Base-by-base conservation (phyloP, 2,113 vertebrate species). In the Anarrhichthys ocellatus region DNA sequence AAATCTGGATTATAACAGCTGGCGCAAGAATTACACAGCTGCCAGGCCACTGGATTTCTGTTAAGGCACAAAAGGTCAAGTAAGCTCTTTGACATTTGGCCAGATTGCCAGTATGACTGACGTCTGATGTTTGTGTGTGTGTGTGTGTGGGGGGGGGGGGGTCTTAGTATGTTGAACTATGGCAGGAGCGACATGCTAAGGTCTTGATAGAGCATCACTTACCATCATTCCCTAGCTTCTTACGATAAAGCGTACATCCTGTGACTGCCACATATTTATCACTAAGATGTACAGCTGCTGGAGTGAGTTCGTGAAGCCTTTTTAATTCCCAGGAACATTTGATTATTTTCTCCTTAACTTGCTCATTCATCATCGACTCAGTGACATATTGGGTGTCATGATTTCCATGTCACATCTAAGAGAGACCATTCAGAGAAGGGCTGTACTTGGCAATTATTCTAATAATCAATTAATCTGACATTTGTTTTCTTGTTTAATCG, bases 21-120 rank as follows among this genome's bases (percentile, higher is more conserved):
- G 48, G 20, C 6, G 6, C 18, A 20, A 50, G 48, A 63, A 46
- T 46, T 66, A 77, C 70, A 67, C 73, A 75, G 72, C 67, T 81
- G 88, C 82, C 78, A 82, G 69, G 58, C 50, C 59, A 61, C 59
- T 77, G 38, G 67, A 72, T 77, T 76, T 85, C 56, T 78, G 38
- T 75, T 24, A 50, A 56, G 72, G 56, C 68, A 72, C 80, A 84
- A 58, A 87, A 75, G 85, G 87, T 89, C 82, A 88, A 80, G 63
- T 58, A 67, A 78, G 83, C 68, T 74, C 65, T 75, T 78, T 85
- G 81, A 90, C 83, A 88, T 76, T 63, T 72, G 59, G 61, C 67
- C 73, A 84, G 66, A 89, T 76, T 81, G 62, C 63, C 56, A 81
- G 9, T 20, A 48, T 54, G 2, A 8, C 40, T 80, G 68, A 68